Evolutionary conservation across 2,113 vertebrate genomes (phyloP).

Genomic region (Irena cyanogastra): DNA sequence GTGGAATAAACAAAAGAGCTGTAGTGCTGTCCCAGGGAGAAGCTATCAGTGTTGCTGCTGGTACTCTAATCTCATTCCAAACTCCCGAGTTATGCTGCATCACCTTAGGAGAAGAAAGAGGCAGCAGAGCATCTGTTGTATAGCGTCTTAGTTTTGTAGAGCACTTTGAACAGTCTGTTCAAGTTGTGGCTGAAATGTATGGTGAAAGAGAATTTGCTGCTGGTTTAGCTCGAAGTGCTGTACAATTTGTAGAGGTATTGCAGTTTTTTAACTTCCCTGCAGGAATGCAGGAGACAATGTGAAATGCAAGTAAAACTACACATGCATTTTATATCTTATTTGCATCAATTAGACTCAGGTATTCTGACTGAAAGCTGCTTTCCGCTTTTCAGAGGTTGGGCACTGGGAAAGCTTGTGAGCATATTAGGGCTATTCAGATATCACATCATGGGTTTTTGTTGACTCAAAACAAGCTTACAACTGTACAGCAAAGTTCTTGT

Average conservation of each 20-base stretch:
- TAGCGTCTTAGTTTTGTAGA: conserved; percentile 2
- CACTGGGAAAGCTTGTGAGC: neutral
- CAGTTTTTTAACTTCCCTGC: conserved; percentile 44
- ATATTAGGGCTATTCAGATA: neutral
- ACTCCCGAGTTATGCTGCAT: neutral
- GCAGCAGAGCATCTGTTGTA: neutral
- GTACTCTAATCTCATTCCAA: conserved; percentile 1
- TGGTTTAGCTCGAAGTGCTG: conserved; percentile 19
- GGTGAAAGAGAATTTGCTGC: conserved; percentile 15
- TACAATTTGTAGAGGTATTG: conserved; percentile 21
- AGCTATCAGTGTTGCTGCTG: neutral
- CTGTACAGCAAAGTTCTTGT: neutral
- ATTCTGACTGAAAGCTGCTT: conserved; percentile 62
- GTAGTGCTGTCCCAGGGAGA: neutral
- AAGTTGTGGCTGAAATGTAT: neutral
- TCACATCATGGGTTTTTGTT: neutral
- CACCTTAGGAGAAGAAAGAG: neutral
- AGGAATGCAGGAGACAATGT: conserved; percentile 55
- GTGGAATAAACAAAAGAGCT: neutral
- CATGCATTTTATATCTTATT: neutral
- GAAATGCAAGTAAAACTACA: conserved; percentile 9
- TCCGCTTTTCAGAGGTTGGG: neutral
- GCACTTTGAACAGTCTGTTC: neutral
- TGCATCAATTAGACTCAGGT: conserved; percentile 65
- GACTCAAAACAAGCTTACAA: neutral